Conservation (phyloP, 2,888 invertebrate species). For the Panorpa germanica region DNA sequence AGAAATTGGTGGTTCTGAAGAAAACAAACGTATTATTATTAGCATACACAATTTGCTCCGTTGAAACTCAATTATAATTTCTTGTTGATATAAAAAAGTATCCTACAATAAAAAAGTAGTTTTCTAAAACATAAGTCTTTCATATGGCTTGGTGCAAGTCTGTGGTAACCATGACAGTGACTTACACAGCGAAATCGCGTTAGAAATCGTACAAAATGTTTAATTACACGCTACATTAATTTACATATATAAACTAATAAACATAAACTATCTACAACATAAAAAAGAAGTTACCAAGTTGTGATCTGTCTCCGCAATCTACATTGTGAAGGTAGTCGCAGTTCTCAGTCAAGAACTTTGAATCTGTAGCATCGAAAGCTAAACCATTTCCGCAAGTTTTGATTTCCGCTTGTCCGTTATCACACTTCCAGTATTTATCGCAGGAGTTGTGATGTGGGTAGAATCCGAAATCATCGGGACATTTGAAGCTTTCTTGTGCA, state of each 20-base stretch:
- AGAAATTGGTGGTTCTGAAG: conserved; percentile 61
- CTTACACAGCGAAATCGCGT: too few species aligned
- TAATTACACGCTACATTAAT: too few species aligned
- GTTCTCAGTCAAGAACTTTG: conserved; percentile 82
- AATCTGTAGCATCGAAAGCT: conserved; percentile 76
- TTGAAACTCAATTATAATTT: too few species aligned
- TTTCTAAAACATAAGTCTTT: too few species aligned
- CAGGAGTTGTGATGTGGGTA: conserved; percentile 79
- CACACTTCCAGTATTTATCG: conserved; percentile 93
- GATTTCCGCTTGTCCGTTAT: conserved; percentile 69
- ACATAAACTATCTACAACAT: not conserved
- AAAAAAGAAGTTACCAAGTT: conserved; percentile 44
- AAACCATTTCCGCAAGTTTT: conserved; percentile 90
- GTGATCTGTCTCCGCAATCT: conserved; percentile 74
- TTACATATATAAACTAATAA: too few species aligned
- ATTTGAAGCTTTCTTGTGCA: conserved; percentile 75
- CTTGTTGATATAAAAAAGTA: too few species aligned
- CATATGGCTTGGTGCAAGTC: too few species aligned
- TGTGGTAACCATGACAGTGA: too few species aligned
- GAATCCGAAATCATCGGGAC: conserved; percentile 87
- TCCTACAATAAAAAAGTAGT: too few species aligned
- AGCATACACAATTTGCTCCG: too few species aligned
- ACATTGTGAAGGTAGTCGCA: conserved; percentile 92
- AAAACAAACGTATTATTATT: too few species aligned
- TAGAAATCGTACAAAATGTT: too few species aligned